Base-by-base conservation (phyloP, 2,888 invertebrate species). In the Arenicola marina region DNA sequence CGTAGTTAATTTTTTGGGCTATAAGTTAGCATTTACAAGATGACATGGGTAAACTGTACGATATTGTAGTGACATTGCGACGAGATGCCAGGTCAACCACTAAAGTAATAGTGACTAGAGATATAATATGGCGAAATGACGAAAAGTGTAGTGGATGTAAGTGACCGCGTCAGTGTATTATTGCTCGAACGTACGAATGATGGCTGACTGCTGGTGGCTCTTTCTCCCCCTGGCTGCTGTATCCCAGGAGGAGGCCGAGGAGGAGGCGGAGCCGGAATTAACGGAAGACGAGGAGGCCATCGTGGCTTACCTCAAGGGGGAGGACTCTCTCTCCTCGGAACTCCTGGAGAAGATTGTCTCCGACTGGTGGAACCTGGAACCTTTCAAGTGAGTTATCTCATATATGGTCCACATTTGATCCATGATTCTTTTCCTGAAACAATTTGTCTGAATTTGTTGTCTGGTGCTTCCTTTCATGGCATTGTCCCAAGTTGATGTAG, bases 231-330 rank as follows among this genome's bases (percentile, higher is more conserved):
- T n/a, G 1, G 24, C 24, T 24, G 7, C 11, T 46, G 11, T 18
- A n/a, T 28, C 31, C 21, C 31, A 31, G 24, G 21, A 38, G 46
- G 53, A 55, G 32, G 34, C n/a, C 34, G 64, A 64, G 29, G 64
- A 64, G 54, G 76, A 76, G 48, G 75, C 71, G 44, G 76, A 78
- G 61, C 59, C 73, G 18, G 78, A 79, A 53, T 75, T 76, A 53
- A 81, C 78, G 2, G 81, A 83, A 53, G 80, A 81, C 53, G 83
- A 84, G 63, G 81, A 82, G 64, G 76, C 76, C 15, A 83, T 84
- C 43, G 79, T 80, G 61, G 72, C 73, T 33, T 79, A 82, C 68
- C 69, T 84, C 33, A 80, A 82, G 64, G 70, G 66, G 53, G 80
- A 80, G 44, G 83, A 83, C 32, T 69, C 79, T 1, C 71, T 84